Evolutionary conservation across 2,888 invertebrate genomes (phyloP).

Genomic region (Sinodicranocentrus sp.): DNA sequence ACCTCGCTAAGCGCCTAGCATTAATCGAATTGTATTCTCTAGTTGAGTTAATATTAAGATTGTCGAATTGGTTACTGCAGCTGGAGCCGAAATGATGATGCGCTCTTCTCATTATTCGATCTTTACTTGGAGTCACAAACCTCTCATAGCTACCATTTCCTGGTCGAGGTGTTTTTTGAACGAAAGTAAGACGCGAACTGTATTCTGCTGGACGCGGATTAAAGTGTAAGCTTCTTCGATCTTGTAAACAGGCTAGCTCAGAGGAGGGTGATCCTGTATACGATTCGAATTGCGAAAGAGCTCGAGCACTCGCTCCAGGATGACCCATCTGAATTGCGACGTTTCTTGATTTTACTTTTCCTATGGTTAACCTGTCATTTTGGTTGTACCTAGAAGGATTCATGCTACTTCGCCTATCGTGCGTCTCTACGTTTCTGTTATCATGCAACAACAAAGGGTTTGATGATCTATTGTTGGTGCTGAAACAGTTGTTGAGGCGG

Average conservation of each 20-base stretch:
- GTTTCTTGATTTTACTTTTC: slow-evolving; percentile 59
- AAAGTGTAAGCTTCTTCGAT: slow-evolving; percentile 14
- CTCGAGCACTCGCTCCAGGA: slow-evolving; percentile 53
- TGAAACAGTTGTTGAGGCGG: slow-evolving; percentile 16
- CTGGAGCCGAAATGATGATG: slow-evolving; percentile 23
- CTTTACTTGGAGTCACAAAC: slow-evolving; percentile 25
- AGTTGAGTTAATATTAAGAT: slow-evolving; percentile 3
- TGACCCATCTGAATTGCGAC: slow-evolving; percentile 71
- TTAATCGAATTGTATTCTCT: slow-evolving; percentile 13
- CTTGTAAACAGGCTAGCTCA: slow-evolving; percentile 20
- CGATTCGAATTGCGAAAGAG: slow-evolving; percentile 10
- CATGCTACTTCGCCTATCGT: not conserved
- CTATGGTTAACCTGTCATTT: slow-evolving; percentile 36
- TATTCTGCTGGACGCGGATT: not conserved
- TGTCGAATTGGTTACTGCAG: slow-evolving; percentile 41
- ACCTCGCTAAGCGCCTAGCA: not conserved
- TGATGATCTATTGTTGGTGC: not conserved
- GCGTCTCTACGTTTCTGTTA: not conserved
- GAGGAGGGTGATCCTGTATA: slow-evolving; percentile 6
- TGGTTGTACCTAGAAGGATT: slow-evolving; percentile 14
- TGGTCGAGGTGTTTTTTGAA: slow-evolving; percentile 10
- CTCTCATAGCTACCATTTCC: slow-evolving; percentile 7
- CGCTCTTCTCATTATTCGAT: slow-evolving; percentile 20
- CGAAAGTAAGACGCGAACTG: not conserved
- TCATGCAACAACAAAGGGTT: slow-evolving; percentile 6